phyloP scores from a whole-genome alignment of 1,140 invertebrate genomes.

The Holotrichia oblita region DNA sequence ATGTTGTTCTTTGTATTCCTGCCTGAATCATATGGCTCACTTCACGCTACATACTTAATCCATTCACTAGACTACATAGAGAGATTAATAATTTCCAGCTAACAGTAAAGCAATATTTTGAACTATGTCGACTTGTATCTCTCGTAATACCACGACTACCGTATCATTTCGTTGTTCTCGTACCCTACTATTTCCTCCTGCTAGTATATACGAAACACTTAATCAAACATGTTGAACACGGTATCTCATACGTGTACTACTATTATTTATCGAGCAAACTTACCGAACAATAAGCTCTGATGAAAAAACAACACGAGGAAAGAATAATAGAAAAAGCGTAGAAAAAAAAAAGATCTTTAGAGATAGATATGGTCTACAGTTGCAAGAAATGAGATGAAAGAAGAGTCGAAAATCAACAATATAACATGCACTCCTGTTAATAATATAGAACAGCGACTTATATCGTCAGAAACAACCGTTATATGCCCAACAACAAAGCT shows the following conservation, averaged over 20 bases:
- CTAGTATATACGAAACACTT: constrained; percentile 1
- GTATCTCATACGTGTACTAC: background rate
- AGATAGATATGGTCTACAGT: background rate
- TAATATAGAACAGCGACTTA: constrained; percentile 26
- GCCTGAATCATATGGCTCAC: too few species aligned
- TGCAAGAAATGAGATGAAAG: background rate
- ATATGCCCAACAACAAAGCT: constrained; percentile 33
- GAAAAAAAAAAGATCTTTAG: background rate
- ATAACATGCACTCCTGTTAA: constrained; percentile 22
- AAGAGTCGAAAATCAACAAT: constrained; percentile 25
- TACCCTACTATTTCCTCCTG: constrained; percentile 24
- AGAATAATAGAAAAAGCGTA: constrained; percentile 2
- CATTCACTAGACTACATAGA: background rate
- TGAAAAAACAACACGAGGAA: background rate
- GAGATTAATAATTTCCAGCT: background rate
- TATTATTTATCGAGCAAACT: constrained; percentile 25
- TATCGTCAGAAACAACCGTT: constrained; percentile 28
- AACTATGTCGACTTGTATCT: background rate
- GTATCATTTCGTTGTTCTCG: constrained; percentile 24
- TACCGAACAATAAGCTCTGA: background rate
- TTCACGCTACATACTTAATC: background rate
- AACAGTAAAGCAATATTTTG: background rate
- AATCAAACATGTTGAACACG: constrained; percentile 28
- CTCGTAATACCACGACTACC: constrained; percentile 2
- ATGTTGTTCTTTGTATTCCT: too few species aligned